Base-by-base conservation (phyloP, 1,140 invertebrate genomes). In the Wiebesia pumilae region DNA sequence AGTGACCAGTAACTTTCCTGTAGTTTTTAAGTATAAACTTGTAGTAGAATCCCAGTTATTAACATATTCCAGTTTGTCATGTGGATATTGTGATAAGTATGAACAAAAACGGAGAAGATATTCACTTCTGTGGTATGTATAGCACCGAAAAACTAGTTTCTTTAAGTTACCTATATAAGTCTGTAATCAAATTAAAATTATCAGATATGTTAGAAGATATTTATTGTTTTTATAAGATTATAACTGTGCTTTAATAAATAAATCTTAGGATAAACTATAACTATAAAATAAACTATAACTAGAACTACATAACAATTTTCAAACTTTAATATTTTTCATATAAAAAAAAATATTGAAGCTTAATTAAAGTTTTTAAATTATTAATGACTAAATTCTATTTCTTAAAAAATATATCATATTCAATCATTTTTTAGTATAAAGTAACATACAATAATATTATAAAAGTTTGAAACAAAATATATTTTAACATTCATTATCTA, bases 1-100 rank as follows among this genome's bases (percentile, higher is more conserved):
- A 81, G 96, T 97, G 3, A 96, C 96, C 77, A 97, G 89, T 35
- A 97, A 93, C 87, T 95, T 95, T 85, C 95, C 95, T 79, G 94
- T 95, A 71, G 94, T 94, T 88, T 95, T 95, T 87, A 96, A 95
- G 88, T 95, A 96, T 38, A 97, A 92, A 83, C 96, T 96, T 27
- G 96, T 97, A 1, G 96, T 97, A 35, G 95, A 95, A 89, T 97
- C 96, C 89, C 95, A 95, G 91, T 96, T 96, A 88, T 96, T 96
- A 27, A 96, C 95, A 91, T 96, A 97, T 81, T 95, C 93, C 81
- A 96, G 93, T 86, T 95, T 94, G 43, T 95, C 94, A 4, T 94
- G 95, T 35, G 96, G 95, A 91, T 96, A 96, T 14, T 95, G 94
- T 19, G 96, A 94, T 43, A 97, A 94, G 86, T 96, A 95, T 27